Evolutionary conservation across 2,888 invertebrate species (phyloP).

Genomic region (Leucophenga montana): DNA sequence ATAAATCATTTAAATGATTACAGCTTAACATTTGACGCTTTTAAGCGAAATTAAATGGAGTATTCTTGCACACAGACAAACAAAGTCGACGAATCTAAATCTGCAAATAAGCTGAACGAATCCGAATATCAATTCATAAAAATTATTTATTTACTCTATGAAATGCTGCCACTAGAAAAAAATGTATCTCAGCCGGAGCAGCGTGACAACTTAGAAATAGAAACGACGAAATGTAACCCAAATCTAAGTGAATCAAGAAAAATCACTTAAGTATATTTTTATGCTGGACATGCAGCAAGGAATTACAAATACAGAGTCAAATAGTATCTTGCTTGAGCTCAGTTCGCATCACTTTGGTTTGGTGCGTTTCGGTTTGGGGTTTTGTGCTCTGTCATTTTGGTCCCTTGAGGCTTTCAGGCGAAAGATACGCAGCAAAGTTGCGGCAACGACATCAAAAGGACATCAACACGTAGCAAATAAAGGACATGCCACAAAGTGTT

Average conservation of each 20-base stretch:
- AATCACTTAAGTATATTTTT: slow-evolving; percentile 68
- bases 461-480: slow-evolving; percentile 67
- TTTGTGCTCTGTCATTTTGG: slow-evolving; percentile 16
- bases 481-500: slow-evolving; percentile 64
- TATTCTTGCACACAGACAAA: slow-evolving; percentile 26
- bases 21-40: slow-evolving; percentile 67
- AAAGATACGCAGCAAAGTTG: slow-evolving; percentile 48
- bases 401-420: slow-evolving; percentile 52
- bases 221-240: slow-evolving; percentile 66
- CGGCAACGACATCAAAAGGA: slow-evolving; percentile 61
- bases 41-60: slow-evolving; percentile 67
- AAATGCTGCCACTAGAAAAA: slow-evolving; percentile 31
- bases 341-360: no score
- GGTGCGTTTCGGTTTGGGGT: neutral
- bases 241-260: slow-evolving; percentile 67
- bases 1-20: slow-evolving; percentile 66
- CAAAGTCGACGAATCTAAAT: slow-evolving; percentile 15
- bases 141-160: slow-evolving; percentile 62
- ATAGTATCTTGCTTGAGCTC: slow-evolving; percentile 31
- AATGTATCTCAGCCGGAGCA: slow-evolving; percentile 33
- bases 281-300: slow-evolving; percentile 66
- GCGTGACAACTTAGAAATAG: no score
- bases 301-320: slow-evolving; percentile 60
- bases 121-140: slow-evolving; percentile 55
- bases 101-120: slow-evolving; percentile 1